These are phyloP conservation scores for Cyanoderma ruficeps DNA, from an alignment of 2,113 vertebrate genomes.

Conservation along the genomic window DNA sequence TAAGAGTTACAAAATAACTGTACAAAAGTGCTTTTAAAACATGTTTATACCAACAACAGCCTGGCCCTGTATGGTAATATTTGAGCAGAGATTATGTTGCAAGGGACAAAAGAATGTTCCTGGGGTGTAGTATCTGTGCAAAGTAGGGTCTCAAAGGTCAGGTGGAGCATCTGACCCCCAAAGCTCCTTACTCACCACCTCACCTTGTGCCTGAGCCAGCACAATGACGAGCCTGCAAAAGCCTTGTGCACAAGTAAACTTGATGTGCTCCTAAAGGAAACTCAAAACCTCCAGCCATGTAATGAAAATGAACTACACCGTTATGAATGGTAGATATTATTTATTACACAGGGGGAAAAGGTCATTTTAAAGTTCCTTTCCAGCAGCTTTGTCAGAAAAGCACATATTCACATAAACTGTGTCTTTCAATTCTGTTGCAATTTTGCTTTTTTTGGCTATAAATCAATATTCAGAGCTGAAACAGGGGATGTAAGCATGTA, in stretches of 20 bases:
- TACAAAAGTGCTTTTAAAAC: neutral
- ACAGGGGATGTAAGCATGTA: neutral
- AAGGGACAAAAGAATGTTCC: neutral
- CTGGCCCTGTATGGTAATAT: neutral
- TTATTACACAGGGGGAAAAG: neutral
- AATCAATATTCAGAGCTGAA: neutral
- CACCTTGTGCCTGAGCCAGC: neutral
- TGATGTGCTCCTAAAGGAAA: neutral
- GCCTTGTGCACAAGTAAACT: neutral
- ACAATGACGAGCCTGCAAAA: neutral
- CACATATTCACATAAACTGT: neutral
- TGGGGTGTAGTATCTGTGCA: neutral
- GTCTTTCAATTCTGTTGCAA: neutral
- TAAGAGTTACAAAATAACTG: constrained; percentile 60
- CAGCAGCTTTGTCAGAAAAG: neutral
- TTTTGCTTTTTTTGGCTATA: neutral
- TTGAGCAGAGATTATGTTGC: neutral
- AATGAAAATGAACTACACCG: constrained; percentile 24
- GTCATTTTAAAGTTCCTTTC: neutral
- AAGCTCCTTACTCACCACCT: neutral
- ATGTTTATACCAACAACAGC: neutral
- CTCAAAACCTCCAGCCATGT: neutral
- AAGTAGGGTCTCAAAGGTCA: neutral
- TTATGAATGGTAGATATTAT: neutral
- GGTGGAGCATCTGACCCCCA: neutral